These are phyloP conservation scores for Myocastor coypus DNA, from an alignment of 2,113 vertebrate genomes.

Conservation along the genomic window DNA sequence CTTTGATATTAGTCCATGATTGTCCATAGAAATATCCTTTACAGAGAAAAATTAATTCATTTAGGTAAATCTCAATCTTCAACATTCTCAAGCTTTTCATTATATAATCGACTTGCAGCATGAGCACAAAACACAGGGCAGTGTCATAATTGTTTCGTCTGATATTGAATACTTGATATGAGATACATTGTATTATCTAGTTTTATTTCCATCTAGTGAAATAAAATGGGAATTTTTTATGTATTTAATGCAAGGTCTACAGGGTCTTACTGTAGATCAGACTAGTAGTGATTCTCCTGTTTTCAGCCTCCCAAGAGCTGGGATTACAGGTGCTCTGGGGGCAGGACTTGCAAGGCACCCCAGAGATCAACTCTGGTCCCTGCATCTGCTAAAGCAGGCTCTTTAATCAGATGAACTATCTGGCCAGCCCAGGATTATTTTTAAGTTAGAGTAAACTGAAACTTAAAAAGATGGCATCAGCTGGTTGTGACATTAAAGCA, in stretches of 20 bases:
- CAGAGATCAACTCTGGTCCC: too few relatives aligned
- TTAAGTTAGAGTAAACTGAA: neutral
- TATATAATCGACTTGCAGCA: neutral
- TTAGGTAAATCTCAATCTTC: neutral
- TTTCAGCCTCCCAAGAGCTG: too few relatives aligned
- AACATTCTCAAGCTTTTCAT: neutral
- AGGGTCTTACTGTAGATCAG: too few relatives aligned
- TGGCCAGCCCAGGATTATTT: too few relatives aligned
- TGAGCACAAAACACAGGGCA: neutral
- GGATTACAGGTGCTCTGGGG: too few relatives aligned
- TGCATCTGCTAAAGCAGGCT: too few relatives aligned
- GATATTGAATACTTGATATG: neutral
- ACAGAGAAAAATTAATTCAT: neutral
- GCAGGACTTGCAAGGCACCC: too few relatives aligned
- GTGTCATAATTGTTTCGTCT: constrained; percentile 10
- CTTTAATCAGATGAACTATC: too few relatives aligned
- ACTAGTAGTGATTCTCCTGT: too few relatives aligned
- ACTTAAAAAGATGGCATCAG: neutral
- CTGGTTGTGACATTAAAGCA: neutral
- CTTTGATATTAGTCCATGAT: constrained; percentile 43
- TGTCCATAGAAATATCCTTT: neutral
- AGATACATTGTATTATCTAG: neutral
- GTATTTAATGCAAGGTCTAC: too few relatives aligned
- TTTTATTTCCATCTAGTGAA: neutral
- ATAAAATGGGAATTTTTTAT: neutral